phyloP scores from a whole-genome alignment of 1,140 invertebrate species.

The Grapholita molesta region DNA sequence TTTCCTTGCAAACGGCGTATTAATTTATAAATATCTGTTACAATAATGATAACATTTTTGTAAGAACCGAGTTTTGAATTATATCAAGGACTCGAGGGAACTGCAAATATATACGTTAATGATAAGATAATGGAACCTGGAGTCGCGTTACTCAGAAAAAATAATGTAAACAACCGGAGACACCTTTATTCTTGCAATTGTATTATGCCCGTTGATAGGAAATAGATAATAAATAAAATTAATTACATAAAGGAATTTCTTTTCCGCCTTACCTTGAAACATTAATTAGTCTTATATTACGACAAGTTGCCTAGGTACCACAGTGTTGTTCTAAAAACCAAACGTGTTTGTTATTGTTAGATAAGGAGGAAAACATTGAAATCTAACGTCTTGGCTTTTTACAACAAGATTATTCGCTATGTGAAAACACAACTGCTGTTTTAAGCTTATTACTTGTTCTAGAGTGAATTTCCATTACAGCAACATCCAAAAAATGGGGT shows the following conservation, averaged over 20 bases:
- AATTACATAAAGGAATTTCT: conserved; percentile 59
- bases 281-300: too few relatives aligned
- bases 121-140: conserved; percentile 44
- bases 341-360: too few relatives aligned
- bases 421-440: too few relatives aligned
- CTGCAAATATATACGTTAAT: conserved; percentile 29
- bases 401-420: too few relatives aligned
- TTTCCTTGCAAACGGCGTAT: conserved; percentile 63
- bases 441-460: too few relatives aligned
- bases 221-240: conserved; percentile 76
- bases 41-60: conserved; percentile 41
- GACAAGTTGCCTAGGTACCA: too few relatives aligned
- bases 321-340: too few relatives aligned
- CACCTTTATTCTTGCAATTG: conserved; percentile 71
- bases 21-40: conserved; percentile 37
- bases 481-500: too few relatives aligned
- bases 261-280: conserved; percentile 21
- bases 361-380: too few relatives aligned
- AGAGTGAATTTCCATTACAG: too few relatives aligned
- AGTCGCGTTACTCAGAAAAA: conserved; percentile 45
- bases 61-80: conserved; percentile 48
- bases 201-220: conserved; percentile 72
- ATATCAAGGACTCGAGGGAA: conserved; percentile 25
- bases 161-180: conserved; percentile 43
- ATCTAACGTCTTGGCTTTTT: too few relatives aligned